Conservation (phyloP, 2,797 vertebrate species). For the Enteromius thamalakanensis region DNA sequence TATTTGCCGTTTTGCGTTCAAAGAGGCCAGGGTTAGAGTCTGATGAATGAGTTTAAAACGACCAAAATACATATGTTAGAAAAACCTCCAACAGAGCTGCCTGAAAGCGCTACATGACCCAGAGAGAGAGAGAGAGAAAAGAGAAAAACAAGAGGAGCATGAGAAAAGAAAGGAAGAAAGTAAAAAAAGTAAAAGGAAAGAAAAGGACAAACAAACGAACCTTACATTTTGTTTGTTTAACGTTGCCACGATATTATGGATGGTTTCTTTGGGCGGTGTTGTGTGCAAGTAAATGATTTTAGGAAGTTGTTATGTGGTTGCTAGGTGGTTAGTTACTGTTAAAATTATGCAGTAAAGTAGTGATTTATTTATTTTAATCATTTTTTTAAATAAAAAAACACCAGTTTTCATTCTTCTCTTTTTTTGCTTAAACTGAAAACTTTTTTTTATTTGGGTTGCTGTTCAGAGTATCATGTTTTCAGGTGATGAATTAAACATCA, state of each 20-base stretch:
- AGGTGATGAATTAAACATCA: background rate
- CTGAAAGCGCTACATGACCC: conserved; percentile 62
- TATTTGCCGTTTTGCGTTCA: conserved; percentile 56
- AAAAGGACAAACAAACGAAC: conserved; percentile 33
- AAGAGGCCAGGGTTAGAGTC: conserved; percentile 53
- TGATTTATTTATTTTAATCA: background rate
- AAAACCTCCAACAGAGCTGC: conserved; percentile 55
- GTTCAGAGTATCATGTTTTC: background rate
- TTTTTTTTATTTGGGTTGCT: background rate
- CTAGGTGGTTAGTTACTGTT: background rate
- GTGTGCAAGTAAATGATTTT: background rate
- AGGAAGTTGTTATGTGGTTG: background rate
- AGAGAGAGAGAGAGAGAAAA: background rate
- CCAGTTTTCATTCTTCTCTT: background rate
- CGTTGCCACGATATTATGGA: background rate
- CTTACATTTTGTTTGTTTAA: background rate
- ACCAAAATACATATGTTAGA: conserved; percentile 60
- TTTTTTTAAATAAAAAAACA: background rate
- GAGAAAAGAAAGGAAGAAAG: conserved; percentile 19
- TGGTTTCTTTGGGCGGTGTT: conserved; percentile 9
- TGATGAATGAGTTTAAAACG: conserved; percentile 58
- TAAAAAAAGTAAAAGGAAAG: background rate
- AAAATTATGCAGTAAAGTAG: background rate
- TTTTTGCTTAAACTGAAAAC: background rate
- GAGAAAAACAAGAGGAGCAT: background rate